Percentiles rank a stretch among this genome's conserved stretches.
These are phyloP conservation scores for Andrena minutula DNA, from an alignment of 2,888 invertebrate genomes.

Conservation along the genomic window DNA sequence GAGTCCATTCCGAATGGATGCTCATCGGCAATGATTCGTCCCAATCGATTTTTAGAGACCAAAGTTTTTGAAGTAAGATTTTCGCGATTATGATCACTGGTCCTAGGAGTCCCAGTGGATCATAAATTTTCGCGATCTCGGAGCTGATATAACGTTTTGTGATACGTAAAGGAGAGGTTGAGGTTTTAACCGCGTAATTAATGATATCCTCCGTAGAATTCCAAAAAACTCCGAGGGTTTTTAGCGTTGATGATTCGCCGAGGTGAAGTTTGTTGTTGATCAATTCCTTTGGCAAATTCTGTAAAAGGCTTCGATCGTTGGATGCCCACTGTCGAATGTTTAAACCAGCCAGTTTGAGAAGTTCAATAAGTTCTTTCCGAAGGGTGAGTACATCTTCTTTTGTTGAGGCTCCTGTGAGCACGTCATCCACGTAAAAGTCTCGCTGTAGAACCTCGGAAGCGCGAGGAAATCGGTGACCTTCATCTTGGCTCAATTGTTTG, in stretches of 20 bases:
- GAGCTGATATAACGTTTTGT: background rate
- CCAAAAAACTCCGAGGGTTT: background rate
- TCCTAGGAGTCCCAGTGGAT: background rate
- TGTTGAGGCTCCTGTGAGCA: background rate
- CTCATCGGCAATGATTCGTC: conserved; percentile 9
- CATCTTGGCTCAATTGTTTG: background rate
- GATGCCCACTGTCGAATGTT: conserved; percentile 16
- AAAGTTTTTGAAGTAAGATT: background rate
- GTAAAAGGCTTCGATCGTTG: background rate
- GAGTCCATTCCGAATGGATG: background rate
- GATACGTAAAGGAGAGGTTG: background rate
- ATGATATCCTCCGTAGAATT: too few relatives aligned
- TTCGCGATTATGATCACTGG: background rate
- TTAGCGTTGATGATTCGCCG: background rate
- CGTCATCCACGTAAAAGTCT: conserved; percentile 18
- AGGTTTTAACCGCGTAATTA: background rate
- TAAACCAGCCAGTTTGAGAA: background rate
- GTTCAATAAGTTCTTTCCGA: background rate
- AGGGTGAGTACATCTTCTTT: background rate
- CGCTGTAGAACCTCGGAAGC: background rate
- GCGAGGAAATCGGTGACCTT: background rate
- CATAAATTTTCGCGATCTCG: conserved; percentile 6
- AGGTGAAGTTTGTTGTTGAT: background rate
- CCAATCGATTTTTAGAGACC: background rate
- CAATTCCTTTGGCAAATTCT: background rate